Evolutionary conservation across 2,113 vertebrate genomes (phyloP).

Genomic region (Phyllostomus hastatus): DNA sequence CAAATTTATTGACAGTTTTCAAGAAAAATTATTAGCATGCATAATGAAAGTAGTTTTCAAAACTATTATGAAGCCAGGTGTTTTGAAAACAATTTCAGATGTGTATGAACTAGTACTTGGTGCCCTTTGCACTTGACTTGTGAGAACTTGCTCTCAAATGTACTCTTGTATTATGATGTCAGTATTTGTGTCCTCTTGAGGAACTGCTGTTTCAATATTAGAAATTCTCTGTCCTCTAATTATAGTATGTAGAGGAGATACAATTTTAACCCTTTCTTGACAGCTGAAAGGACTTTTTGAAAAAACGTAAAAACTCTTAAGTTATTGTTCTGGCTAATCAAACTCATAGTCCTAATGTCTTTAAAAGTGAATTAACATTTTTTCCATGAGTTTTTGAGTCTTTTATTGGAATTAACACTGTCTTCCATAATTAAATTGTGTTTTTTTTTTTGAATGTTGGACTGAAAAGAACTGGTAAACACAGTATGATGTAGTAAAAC

Average conservation of each 20-base stretch:
- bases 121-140: not conserved
- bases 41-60: not conserved
- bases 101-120: not conserved
- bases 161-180: not conserved
- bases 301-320: not conserved
- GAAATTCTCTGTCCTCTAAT: conserved; percentile 10
- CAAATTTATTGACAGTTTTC: not conserved
- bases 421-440: conserved; percentile 35
- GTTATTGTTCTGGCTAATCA: not conserved
- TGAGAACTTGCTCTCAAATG: conserved; percentile 3
- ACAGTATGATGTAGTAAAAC: conserved; percentile 43
- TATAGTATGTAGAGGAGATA: not conserved
- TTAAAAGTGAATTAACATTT: conserved; percentile 1
- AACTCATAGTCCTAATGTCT: not conserved
- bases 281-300: not conserved
- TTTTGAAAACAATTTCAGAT: not conserved
- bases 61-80: not conserved
- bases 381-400: not conserved
- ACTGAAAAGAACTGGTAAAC: conserved; percentile 39
- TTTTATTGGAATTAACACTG: not conserved
- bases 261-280: conserved; percentile 25
- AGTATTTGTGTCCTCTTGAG: not conserved
- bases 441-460: conserved; percentile 40
- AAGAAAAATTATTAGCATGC: not conserved
- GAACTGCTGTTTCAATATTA: conserved; percentile 16